A percentile compares a stretch with the other conserved stretches of the same genome.
Evolutionary conservation across 1,140 invertebrate species (phyloP).

Genomic region (Laodelphax striatellus): DNA sequence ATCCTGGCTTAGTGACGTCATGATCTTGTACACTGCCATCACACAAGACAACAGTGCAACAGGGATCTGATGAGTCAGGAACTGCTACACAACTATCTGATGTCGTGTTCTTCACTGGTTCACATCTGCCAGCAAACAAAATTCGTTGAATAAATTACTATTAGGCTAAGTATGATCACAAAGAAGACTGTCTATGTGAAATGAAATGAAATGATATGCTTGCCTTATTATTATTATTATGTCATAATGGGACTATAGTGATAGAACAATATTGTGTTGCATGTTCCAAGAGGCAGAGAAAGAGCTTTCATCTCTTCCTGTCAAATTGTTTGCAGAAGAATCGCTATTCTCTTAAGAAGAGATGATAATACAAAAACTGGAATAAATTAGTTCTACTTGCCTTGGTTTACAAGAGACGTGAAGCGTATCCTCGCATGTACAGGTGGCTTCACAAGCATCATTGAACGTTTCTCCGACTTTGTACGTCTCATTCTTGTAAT

Average conservation of each 20-base stretch:
- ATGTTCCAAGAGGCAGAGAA: no score
- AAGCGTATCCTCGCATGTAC: conserved; percentile 60
- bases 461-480: conserved; percentile 57
- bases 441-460: conserved; percentile 64
- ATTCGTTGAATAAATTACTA: conserved; percentile 1
- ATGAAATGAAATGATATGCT: no score
- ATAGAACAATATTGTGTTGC: no score
- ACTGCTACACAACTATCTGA: conserved; percentile 60
- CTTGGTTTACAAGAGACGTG: conserved; percentile 58
- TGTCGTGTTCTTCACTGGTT: conserved; percentile 33
- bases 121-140: conserved; percentile 35
- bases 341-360: no score
- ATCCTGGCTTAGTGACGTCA: conserved; percentile 38
- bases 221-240: not conserved
- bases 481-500: conserved; percentile 62
- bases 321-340: no score
- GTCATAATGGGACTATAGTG: no score
- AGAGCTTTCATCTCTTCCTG: no score
- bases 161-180: no score
- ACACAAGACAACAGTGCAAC: conserved; percentile 72
- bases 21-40: conserved; percentile 64
- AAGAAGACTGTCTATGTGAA: no score
- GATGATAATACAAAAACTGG: no score
- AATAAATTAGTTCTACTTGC: conserved; percentile 14
- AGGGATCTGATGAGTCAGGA: conserved; percentile 62